Evolutionary conservation across 2,113 vertebrate species (phyloP).

Genomic region (Alces alces): DNA sequence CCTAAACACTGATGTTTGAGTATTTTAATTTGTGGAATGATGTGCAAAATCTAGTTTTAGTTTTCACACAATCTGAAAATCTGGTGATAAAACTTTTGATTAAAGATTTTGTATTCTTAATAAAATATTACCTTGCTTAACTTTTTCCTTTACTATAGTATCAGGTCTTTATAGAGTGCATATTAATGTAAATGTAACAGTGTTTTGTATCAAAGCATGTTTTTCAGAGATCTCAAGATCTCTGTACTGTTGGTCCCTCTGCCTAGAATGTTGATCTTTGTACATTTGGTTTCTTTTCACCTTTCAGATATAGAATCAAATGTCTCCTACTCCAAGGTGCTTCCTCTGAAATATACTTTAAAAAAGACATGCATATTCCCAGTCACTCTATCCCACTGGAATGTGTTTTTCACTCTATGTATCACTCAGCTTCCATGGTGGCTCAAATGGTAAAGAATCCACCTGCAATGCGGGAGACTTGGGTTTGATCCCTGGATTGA

Average conservation of each 20-base stretch:
- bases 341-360: not conserved
- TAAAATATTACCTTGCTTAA: conserved; percentile 10
- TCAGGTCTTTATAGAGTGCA: not conserved
- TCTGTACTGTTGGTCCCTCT: not conserved
- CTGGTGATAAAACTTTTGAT: conserved; percentile 11
- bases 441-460: not conserved
- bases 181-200: not conserved
- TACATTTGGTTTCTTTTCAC: not conserved
- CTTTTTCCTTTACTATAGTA: not conserved
- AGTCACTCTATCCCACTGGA: not conserved
- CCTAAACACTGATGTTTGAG: conserved; percentile 16
- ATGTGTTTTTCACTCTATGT: not conserved
- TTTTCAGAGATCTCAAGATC: not conserved
- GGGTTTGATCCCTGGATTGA: not conserved
- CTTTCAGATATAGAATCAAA: not conserved
- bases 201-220: not conserved
- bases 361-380: not conserved
- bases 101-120: conserved; percentile 17
- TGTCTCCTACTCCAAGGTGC: not conserved
- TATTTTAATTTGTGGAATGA: conserved; percentile 6
- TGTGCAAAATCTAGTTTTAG: not conserved
- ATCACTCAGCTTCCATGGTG: not conserved
- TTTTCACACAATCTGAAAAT: conserved; percentile 13
- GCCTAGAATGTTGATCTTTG: not conserved
- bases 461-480: not conserved